Evolutionary conservation across 2,113 vertebrate genomes (phyloP).

Genomic region (Phylloscopus trochiloides): DNA sequence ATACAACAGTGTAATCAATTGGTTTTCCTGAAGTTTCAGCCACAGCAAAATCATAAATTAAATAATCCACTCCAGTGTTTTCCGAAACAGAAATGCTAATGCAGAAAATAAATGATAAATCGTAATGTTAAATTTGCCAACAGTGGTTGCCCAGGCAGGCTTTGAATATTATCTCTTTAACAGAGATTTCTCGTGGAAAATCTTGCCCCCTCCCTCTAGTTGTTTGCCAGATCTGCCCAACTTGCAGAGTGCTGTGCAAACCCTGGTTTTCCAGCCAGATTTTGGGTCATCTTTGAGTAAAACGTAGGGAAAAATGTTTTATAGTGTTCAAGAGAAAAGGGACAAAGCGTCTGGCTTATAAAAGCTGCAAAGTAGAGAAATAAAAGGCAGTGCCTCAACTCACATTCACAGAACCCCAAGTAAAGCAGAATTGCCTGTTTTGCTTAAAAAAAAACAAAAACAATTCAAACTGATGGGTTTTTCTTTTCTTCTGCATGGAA

Average conservation of each 20-base stretch:
- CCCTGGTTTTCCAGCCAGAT: not conserved
- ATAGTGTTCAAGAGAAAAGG: not conserved
- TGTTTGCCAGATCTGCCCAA: not conserved
- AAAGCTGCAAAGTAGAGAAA: not conserved
- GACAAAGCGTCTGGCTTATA: not conserved
- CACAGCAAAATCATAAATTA: conserved; percentile 21
- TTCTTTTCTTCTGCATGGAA: not conserved
- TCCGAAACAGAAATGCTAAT: conserved; percentile 3
- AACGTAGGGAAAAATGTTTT: not conserved
- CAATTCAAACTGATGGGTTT: not conserved
- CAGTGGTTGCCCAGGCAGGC: not conserved
- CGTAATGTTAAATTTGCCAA: not conserved
- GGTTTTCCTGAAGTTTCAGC: not conserved
- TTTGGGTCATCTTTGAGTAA: not conserved
- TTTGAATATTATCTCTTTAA: not conserved
- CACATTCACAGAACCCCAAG: not conserved
- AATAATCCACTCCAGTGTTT: conserved; percentile 34
- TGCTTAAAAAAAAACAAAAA: not conserved
- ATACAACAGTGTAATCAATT: conserved; percentile 15
- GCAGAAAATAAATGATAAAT: not conserved
- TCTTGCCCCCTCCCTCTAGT: not conserved
- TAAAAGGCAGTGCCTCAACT: not conserved
- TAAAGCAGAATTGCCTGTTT: not conserved
- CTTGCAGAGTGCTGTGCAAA: not conserved
- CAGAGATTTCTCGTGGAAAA: not conserved